These are phyloP conservation scores for Chinchilla lanigera DNA, from an alignment of 2,113 vertebrate species.

Conservation along the genomic window DNA sequence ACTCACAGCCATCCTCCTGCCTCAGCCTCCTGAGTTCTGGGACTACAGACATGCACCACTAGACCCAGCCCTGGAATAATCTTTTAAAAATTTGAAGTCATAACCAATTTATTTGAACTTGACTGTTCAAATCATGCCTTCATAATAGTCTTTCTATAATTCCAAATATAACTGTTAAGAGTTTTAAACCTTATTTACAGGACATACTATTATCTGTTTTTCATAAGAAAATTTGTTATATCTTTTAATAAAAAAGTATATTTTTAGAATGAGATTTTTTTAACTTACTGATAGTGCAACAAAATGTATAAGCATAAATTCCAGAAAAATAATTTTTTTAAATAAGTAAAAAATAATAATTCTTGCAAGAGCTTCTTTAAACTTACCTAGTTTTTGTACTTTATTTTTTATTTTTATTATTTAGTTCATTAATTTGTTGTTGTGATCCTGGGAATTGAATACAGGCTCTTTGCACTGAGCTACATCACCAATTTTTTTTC, in stretches of 20 bases:
- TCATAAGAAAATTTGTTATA: not conserved
- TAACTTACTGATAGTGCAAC: not conserved
- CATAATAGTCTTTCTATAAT: not conserved
- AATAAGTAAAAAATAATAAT: not conserved
- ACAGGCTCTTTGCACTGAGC: not conserved
- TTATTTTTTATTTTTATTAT: not conserved
- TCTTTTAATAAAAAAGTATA: not conserved
- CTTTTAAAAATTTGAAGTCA: not conserved
- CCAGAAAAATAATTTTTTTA: not conserved
- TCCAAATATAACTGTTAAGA: slow-evolving; percentile 23
- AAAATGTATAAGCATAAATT: slow-evolving; percentile 4
- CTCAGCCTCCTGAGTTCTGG: not conserved
- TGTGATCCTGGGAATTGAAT: not conserved
- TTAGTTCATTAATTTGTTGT: not conserved
- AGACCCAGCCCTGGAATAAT: not conserved
- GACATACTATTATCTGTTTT: not conserved
- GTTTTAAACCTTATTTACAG: not conserved
- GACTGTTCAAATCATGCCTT: not conserved
- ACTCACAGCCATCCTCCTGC: not conserved
- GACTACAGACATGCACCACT: not conserved
- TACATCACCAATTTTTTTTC: not conserved
- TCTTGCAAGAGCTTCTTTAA: not conserved
- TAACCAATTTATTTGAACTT: not conserved
- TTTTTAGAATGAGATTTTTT: not conserved
- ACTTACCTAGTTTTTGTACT: not conserved